A percentile compares a stretch with the other conserved stretches of the same genome.
Evolutionary conservation across 2,888 invertebrate genomes (phyloP).

Genomic region (Dicycla oo): DNA sequence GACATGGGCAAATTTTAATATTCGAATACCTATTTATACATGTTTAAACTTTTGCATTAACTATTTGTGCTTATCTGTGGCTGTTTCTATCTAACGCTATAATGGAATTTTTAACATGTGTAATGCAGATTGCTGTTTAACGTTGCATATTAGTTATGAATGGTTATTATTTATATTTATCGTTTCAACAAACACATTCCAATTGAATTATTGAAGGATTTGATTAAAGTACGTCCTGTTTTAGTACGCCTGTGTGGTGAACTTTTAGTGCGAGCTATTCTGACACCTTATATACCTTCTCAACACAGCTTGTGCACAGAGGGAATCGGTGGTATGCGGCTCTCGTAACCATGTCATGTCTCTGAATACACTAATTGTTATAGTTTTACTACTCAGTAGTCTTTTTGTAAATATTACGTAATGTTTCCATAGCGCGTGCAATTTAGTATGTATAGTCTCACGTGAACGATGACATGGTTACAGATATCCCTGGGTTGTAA

Average conservation of each 20-base stretch:
- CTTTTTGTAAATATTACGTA: slow-evolving; percentile 82
- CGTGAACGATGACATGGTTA: slow-evolving; percentile 83
- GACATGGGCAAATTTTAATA: slow-evolving; percentile 89
- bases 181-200: slow-evolving; percentile 67
- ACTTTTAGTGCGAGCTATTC: slow-evolving; percentile 80
- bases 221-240: slow-evolving; percentile 67
- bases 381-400: slow-evolving; percentile 67
- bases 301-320: slow-evolving; percentile 85
- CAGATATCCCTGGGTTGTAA: slow-evolving; percentile 88
- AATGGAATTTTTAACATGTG: slow-evolving; percentile 66
- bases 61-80: slow-evolving; percentile 76
- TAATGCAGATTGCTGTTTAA: slow-evolving; percentile 65
- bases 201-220: slow-evolving; percentile 63
- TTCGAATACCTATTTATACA: slow-evolving; percentile 59
- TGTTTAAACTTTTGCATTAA: slow-evolving; percentile 68
- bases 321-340: slow-evolving; percentile 87
- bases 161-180: slow-evolving; percentile 56
- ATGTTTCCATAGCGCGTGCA: slow-evolving; percentile 71
- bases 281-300: slow-evolving; percentile 79
- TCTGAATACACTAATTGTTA: slow-evolving; percentile 62
- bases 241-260: slow-evolving; percentile 67
- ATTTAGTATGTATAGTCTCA: slow-evolving; percentile 65
- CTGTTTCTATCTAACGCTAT: slow-evolving; percentile 69
- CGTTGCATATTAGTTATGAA: slow-evolving; percentile 57
- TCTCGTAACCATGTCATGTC: slow-evolving; percentile 86